A percentile compares a stretch with the other conserved stretches of the same genome.
Conservation (phyloP, 2,113 vertebrate genomes). For the Sinocyclocheilus anophthalmus region DNA sequence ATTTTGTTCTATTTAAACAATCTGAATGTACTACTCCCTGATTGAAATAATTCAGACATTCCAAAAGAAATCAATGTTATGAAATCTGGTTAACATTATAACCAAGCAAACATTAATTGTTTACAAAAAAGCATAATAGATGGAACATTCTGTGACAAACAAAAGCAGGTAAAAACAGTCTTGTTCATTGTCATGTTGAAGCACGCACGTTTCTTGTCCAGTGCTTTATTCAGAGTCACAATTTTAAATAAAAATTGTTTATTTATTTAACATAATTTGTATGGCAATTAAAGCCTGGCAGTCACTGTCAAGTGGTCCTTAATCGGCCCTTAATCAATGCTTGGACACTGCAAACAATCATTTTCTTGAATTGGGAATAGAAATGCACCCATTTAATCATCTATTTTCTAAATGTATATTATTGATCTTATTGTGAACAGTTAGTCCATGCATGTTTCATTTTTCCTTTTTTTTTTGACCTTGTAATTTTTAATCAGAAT, state of each 20-base stretch:
- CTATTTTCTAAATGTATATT: background rate
- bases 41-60: conserved; percentile 10
- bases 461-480: background rate
- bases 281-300: background rate
- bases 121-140: background rate
- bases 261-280: background rate
- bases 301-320: background rate
- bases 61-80: background rate
- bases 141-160: background rate
- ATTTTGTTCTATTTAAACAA: background rate
- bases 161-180: background rate
- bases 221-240: background rate
- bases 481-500: background rate
- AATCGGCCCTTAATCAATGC: background rate
- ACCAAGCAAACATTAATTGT: background rate
- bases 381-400: background rate
- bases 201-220: background rate
- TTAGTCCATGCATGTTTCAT: background rate
- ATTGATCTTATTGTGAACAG: background rate
- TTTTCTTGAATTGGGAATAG: background rate
- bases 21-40: background rate
- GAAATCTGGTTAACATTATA: background rate
- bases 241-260: no score
- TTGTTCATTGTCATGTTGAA: background rate
- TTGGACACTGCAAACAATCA: background rate